Evolutionary conservation across 2,888 invertebrate genomes (phyloP).

Genomic region (Watsonalla binaria): DNA sequence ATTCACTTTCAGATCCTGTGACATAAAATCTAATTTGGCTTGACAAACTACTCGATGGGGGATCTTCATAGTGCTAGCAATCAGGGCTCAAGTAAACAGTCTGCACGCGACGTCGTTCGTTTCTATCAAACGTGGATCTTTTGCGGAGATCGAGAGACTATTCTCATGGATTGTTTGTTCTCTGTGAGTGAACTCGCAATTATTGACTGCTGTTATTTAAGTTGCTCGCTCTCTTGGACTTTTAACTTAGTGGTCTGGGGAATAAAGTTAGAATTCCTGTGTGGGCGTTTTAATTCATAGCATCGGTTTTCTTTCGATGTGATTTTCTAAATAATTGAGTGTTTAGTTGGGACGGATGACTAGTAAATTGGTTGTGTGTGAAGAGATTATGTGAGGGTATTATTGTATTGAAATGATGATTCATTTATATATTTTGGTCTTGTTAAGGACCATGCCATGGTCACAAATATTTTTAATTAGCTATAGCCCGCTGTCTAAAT

Average conservation of each 20-base stretch:
- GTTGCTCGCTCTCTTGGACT: background rate
- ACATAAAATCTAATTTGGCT: background rate
- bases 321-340: background rate
- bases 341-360: too few species aligned
- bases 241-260: background rate
- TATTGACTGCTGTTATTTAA: conserved; percentile 9
- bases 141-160: conserved; percentile 15
- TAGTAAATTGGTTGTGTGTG: too few species aligned
- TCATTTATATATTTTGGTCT: too few species aligned
- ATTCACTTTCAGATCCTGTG: background rate
- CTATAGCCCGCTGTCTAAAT: too few species aligned
- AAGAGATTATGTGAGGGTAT: too few species aligned
- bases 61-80: conserved; percentile 12
- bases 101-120: conserved; percentile 32
- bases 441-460: too few species aligned
- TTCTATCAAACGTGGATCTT: conserved; percentile 26
- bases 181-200: conserved; percentile 18
- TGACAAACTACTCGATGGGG: background rate
- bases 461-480: too few species aligned
- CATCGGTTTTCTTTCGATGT: background rate
- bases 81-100: conserved; percentile 36
- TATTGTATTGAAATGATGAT: too few species aligned
- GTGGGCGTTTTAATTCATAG: background rate
- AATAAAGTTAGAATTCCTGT: background rate
- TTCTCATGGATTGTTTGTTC: conserved; percentile 21